Conservation (phyloP, 2,888 invertebrate species). For the Cremastinae sp. region DNA sequence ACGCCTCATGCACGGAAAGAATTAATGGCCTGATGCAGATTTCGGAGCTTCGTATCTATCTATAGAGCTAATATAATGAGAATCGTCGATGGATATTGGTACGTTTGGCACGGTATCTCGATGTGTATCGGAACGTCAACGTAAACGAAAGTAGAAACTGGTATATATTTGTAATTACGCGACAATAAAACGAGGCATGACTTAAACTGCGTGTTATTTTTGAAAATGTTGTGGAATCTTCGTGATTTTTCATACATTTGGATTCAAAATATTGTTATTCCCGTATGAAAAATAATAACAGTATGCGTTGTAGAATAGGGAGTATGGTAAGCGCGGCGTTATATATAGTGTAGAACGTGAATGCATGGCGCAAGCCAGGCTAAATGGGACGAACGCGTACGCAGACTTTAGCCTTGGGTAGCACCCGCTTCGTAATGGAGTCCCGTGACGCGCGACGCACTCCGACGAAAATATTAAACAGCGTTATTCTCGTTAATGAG, state of each 20-base stretch:
- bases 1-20: conserved; percentile 17
- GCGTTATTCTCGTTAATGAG: not conserved
- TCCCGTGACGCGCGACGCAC: conserved; percentile 62
- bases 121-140: conserved; percentile 46
- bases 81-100: conserved; percentile 45
- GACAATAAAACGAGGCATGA: conserved; percentile 42
- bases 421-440: conserved; percentile 61
- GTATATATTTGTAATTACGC: conserved; percentile 40
- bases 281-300: conserved; percentile 26
- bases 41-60: not conserved
- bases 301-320: conserved; percentile 21
- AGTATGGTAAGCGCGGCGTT: conserved; percentile 29
- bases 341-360: conserved; percentile 34
- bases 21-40: conserved; percentile 21
- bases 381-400: conserved; percentile 61
- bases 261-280: conserved; percentile 15
- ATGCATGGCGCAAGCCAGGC: conserved; percentile 63
- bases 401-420: conserved; percentile 61
- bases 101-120: conserved; percentile 9
- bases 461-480: not conserved
- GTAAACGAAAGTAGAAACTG: conserved; percentile 22
- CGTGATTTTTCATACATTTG: not conserved
- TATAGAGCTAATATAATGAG: conserved; percentile 7
- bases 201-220: conserved; percentile 47
- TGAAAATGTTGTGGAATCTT: conserved; percentile 24